These are phyloP conservation scores for Clarias batrachus DNA, from an alignment of 2,113 vertebrate species.

Conservation along the genomic window DNA sequence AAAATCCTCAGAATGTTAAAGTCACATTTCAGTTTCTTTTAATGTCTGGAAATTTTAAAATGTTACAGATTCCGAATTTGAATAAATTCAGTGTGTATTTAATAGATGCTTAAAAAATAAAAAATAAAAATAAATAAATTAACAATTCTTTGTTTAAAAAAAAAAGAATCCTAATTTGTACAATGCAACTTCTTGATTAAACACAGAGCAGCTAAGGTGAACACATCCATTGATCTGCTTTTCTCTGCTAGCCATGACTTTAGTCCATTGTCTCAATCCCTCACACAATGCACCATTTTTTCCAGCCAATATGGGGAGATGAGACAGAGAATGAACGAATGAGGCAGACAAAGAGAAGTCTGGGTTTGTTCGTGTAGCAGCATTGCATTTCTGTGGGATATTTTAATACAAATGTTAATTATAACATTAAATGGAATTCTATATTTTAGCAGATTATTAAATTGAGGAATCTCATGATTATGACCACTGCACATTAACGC, in stretches of 20 bases:
- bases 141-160: not conserved
- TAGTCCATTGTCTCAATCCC: constrained; percentile 72
- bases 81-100: not conserved
- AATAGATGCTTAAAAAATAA: not conserved
- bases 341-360: constrained; percentile 5
- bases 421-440: not conserved
- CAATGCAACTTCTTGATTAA: constrained; percentile 6
- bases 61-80: not conserved
- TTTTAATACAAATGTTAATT: constrained; percentile 16
- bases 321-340: constrained; percentile 48
- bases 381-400: constrained; percentile 27
- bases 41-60: not conserved
- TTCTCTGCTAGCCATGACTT: constrained; percentile 47
- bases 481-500: constrained; percentile 10
- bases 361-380: not conserved
- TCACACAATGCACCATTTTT: constrained; percentile 75
- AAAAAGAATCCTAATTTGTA: not conserved
- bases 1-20: not conserved
- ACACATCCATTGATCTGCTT: constrained; percentile 16
- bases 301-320: constrained; percentile 70
- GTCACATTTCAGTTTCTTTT: not conserved
- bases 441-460: not conserved
- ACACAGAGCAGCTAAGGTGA: not conserved
- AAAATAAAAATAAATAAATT: not conserved
- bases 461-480: constrained; percentile 12